Evolutionary conservation across 2,888 invertebrate genomes (phyloP).

Genomic region (Fissipunctia ypsillon): DNA sequence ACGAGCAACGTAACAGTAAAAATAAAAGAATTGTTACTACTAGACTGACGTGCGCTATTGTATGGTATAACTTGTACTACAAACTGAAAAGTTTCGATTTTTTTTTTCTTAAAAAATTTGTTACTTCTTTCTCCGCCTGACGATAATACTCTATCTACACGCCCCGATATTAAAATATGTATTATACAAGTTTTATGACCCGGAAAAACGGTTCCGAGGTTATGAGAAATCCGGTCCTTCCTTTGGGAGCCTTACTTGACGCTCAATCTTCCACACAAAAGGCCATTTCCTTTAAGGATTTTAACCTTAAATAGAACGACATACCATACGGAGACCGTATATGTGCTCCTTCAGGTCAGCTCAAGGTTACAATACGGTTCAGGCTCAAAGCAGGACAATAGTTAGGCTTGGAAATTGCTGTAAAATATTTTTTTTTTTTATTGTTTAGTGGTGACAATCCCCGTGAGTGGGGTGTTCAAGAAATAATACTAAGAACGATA

Average conservation of each 20-base stretch:
- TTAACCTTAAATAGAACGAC: slow-evolving; percentile 31
- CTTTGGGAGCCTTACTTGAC: background rate
- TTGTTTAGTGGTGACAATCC: background rate
- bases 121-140: too few species aligned
- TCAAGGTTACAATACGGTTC: background rate
- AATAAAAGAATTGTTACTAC: background rate
- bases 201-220: slow-evolving; percentile 20
- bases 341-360: slow-evolving; percentile 2
- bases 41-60: too few species aligned
- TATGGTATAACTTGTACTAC: too few species aligned
- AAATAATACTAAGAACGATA: background rate
- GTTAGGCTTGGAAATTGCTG: background rate
- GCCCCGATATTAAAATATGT: background rate
- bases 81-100: too few species aligned
- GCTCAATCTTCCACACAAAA: slow-evolving; percentile 35
- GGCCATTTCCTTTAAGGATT: slow-evolving; percentile 29
- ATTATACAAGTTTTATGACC: slow-evolving; percentile 34
- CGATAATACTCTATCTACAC: background rate
- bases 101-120: too few species aligned
- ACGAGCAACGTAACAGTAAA: background rate
- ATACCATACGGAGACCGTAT: background rate
- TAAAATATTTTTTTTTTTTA: background rate
- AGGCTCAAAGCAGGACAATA: background rate
- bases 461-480: background rate
- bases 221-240: slow-evolving; percentile 11